Percentiles rank a stretch among this genome's conserved stretches.
Evolutionary conservation across 35 echinoderm and acorn worm genomes (phyloP).

Genomic region (Acanthaster planci): DNA sequence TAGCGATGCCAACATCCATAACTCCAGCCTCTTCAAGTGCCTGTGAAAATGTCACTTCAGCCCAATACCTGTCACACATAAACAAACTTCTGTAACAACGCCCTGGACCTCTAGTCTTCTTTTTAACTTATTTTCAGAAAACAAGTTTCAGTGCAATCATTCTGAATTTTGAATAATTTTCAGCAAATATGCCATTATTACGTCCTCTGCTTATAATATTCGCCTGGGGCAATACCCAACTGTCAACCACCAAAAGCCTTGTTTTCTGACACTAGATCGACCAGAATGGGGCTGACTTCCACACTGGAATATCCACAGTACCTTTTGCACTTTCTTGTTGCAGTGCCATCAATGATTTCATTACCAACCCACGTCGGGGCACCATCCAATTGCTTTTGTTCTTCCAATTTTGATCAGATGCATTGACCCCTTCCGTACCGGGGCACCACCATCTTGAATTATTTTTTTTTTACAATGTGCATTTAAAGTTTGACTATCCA

Average conservation of each 20-base stretch:
- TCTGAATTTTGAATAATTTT: no score
- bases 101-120: no score
- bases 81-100: no score
- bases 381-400: not conserved
- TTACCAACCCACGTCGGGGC: not conserved
- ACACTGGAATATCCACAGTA: not conserved
- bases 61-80: not conserved
- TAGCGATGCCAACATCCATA: no score
- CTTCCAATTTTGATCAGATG: not conserved
- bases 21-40: no score
- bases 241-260: no score
- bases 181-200: no score
- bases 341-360: no score
- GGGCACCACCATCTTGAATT: constrained; percentile 28
- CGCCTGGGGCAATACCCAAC: no score
- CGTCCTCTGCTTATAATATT: no score
- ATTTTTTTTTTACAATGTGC: constrained; percentile 19
- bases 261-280: not conserved
- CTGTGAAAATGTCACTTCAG: not conserved
- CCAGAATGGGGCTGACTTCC: not conserved
- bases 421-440: not conserved
- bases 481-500: constrained; percentile 32
- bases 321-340: not conserved
- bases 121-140: no score
- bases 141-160: no score